Base-by-base conservation (phyloP, 2,888 invertebrate genomes). In the Folsomia candida region DNA sequence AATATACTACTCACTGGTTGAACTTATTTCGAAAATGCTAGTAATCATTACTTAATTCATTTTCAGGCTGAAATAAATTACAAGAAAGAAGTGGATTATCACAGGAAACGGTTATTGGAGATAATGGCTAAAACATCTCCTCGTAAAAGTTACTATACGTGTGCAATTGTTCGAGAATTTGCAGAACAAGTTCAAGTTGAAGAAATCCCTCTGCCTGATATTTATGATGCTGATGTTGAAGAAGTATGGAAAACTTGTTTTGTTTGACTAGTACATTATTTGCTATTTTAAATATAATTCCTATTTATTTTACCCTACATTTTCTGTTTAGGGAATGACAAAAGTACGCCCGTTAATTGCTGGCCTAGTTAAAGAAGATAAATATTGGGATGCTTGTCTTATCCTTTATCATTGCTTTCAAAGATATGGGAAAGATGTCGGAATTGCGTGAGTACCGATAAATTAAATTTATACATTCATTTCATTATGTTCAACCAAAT, bases 371-470 rank as follows among this genome's bases (percentile, higher is more conserved):
- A 14, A 20, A 6, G 29, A 62, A 9, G 62, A 62, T 6, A 29
- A 28, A 9, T 62, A 62, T 25, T 62, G 62, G 62, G 29, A 62
- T 29, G 62, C 62, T 22, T 62, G 62, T 28, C 28, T 20, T 18
- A 37, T 28, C 37, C 25, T 62, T 11, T 29, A 22, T 2, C 11
- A 27, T n/a, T 14, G 14, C 22, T 28, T 62, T 9, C 20, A 62
- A 2, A 27, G 25, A n/a, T 62, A 29, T 28, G 62, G 62, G 3
- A 28, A 4, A 11, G 27, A 14, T n/a, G 62, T 24, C 22, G 62
- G 62, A 9, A 25, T 62, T 28, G 4, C 4, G 59, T 59, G 18
- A 59, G 59, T 20, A 26, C 24, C 25, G 2, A 2, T 59, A 11
- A 11, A 57, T 20, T 11, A n/a, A n/a, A n/a, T n/a, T n/a, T n/a